Evolutionary conservation across 2,888 invertebrate species (phyloP).

Genomic region (Tupiocoris notatus): DNA sequence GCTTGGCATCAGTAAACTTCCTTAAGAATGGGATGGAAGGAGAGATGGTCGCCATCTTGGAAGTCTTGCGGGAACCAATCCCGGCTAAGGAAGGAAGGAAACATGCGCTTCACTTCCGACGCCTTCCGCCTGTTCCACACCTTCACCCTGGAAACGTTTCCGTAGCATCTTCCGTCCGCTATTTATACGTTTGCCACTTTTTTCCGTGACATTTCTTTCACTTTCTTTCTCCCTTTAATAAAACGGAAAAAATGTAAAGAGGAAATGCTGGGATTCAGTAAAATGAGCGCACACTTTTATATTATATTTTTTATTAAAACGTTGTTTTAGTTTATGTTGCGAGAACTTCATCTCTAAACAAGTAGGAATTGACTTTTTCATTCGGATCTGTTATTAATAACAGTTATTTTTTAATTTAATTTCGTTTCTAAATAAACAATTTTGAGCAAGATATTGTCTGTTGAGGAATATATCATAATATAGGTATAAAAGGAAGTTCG

Average conservation of each 20-base stretch:
- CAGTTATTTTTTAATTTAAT: no score
- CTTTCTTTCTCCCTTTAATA: background rate
- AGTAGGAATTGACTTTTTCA: no score
- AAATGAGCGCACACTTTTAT: no score
- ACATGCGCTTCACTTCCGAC: slow-evolving; percentile 43
- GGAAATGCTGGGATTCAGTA: no score
- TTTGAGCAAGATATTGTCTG: no score
- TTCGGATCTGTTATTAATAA: no score
- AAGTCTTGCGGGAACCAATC: slow-evolving; percentile 34
- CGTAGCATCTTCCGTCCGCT: background rate
- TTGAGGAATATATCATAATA: no score
- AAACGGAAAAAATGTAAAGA: background rate
- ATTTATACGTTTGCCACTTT: background rate
- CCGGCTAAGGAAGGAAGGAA: slow-evolving; percentile 42
- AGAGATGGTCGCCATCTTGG: slow-evolving; percentile 38
- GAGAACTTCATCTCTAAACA: no score
- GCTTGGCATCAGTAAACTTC: background rate
- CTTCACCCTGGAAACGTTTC: background rate
- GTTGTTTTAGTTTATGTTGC: no score
- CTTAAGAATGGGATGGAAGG: background rate
- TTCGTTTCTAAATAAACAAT: no score
- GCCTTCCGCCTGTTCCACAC: slow-evolving; percentile 10
- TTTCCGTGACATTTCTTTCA: background rate
- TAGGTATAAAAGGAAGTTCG: no score
- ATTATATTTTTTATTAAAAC: no score